These are phyloP conservation scores for Eupithecia exiguata DNA, from an alignment of 2,888 invertebrate genomes.

Conservation along the genomic window DNA sequence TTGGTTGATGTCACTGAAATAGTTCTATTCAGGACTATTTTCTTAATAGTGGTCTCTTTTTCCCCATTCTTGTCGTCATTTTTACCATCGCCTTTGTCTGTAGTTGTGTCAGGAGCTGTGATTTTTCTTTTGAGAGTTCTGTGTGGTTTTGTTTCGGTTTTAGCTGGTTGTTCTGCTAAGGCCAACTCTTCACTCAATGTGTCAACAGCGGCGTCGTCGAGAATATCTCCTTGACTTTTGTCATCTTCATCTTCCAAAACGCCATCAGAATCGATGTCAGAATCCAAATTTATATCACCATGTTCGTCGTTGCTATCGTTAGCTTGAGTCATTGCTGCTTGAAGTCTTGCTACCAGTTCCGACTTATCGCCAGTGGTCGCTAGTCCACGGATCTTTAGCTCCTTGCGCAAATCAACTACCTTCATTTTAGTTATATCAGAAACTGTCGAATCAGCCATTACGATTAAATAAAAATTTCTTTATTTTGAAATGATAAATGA, in stretches of 20 bases:
- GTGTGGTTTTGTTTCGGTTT: slow-evolving; percentile 61
- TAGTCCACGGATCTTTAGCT: slow-evolving; percentile 90
- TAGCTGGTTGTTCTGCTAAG: slow-evolving; percentile 61
- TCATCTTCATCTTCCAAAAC: slow-evolving; percentile 83
- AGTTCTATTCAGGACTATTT: slow-evolving; percentile 85
- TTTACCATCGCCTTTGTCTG: slow-evolving; percentile 53
- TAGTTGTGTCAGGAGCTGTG: slow-evolving; percentile 53
- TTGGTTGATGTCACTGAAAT: slow-evolving; percentile 61
- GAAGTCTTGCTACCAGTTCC: slow-evolving; percentile 90
- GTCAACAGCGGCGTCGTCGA: slow-evolving; percentile 71
- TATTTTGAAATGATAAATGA: slow-evolving; percentile 3
- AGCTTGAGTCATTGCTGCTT: slow-evolving; percentile 79
- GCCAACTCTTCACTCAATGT: slow-evolving; percentile 73
- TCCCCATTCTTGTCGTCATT: slow-evolving; percentile 52
- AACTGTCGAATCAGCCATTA: slow-evolving; percentile 64
- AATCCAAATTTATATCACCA: slow-evolving; percentile 72
- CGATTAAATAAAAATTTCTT: slow-evolving; percentile 1
- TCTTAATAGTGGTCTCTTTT: slow-evolving; percentile 82
- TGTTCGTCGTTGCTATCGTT: slow-evolving; percentile 57
- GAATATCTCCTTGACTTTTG: slow-evolving; percentile 73
- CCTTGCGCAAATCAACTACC: slow-evolving; percentile 93
- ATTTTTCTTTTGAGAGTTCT: slow-evolving; percentile 71
- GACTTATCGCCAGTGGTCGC: slow-evolving; percentile 91
- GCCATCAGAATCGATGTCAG: slow-evolving; percentile 81
- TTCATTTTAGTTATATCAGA: slow-evolving; percentile 80